phyloP scores from a whole-genome alignment of 2,797 vertebrate species.

The Psittacula derbiana region DNA sequence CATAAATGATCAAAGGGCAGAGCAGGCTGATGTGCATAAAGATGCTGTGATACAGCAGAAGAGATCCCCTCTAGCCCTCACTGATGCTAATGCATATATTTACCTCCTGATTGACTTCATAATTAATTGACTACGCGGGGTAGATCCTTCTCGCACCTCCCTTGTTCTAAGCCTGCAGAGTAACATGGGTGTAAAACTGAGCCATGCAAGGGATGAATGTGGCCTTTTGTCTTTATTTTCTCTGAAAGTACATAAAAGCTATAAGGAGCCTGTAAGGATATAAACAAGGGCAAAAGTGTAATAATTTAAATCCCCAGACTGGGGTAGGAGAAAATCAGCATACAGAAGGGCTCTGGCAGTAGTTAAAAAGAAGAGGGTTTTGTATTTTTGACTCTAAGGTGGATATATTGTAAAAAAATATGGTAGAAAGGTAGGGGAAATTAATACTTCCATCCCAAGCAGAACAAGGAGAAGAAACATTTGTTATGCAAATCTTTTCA shows the following conservation, averaged over 20 bases:
- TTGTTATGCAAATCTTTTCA: slow-evolving; percentile 76
- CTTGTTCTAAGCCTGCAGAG: background rate
- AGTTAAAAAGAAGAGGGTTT: background rate
- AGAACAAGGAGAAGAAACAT: slow-evolving; percentile 54
- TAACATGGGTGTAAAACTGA: background rate
- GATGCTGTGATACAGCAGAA: background rate
- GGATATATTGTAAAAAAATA: background rate
- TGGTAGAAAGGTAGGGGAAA: slow-evolving; percentile 41
- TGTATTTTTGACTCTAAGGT: background rate
- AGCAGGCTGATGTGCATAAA: slow-evolving; percentile 20
- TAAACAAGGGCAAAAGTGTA: background rate
- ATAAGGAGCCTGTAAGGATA: background rate
- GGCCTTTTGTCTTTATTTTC: slow-evolving; percentile 37
- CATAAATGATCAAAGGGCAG: slow-evolving; percentile 58
- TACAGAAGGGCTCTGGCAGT: background rate
- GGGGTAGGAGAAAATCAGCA: background rate
- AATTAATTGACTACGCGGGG: slow-evolving; percentile 5
- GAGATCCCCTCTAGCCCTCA: slow-evolving; percentile 35
- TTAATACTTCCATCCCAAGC: slow-evolving; percentile 63
- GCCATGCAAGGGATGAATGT: background rate
- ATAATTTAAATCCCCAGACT: background rate
- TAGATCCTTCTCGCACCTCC: slow-evolving; percentile 5
- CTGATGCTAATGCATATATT: slow-evolving; percentile 48
- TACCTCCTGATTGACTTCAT: slow-evolving; percentile 64
- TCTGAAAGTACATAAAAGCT: background rate